phyloP scores from a whole-genome alignment of 2,797 vertebrate species.

The Labeo calbasu region DNA sequence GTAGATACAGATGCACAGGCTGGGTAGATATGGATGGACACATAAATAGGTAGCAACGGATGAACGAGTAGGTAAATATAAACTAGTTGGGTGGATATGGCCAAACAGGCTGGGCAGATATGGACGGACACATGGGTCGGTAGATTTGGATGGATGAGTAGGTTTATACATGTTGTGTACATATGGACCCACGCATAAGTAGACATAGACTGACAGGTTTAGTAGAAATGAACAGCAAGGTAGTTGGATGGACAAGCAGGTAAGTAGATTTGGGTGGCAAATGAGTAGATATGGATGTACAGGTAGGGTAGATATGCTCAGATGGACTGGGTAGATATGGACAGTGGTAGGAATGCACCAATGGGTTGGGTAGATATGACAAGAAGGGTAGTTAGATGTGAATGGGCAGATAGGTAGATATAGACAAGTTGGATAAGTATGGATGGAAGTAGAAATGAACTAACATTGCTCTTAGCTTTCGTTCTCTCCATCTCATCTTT shows the following conservation, averaged over 20 bases:
- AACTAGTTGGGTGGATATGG: too few relatives aligned
- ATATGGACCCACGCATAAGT: background rate
- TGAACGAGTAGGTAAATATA: too few relatives aligned
- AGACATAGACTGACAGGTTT: background rate
- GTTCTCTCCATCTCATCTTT: conserved; percentile 62
- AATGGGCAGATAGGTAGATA: background rate
- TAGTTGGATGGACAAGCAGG: background rate
- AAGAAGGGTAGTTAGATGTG: background rate
- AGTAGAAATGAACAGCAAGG: background rate
- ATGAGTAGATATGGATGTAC: background rate
- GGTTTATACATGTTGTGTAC: background rate
- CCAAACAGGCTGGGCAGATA: background rate
- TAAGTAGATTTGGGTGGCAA: background rate
- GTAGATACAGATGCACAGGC: too few relatives aligned
- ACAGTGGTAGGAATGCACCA: background rate
- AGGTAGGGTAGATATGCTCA: background rate
- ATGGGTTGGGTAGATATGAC: background rate
- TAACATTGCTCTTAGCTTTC: conserved; percentile 62
- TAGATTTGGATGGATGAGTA: background rate
- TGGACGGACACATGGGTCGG: background rate
- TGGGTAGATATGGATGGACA: too few relatives aligned
- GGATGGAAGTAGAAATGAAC: conserved; percentile 28
- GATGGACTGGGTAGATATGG: background rate
- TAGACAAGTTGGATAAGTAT: background rate
- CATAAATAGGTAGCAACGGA: too few relatives aligned